A percentile compares a stretch with the other conserved stretches of the same genome.
These are phyloP conservation scores for Monarcha castaneiventris DNA, from an alignment of 2,113 vertebrate species.

Conservation along the genomic window DNA sequence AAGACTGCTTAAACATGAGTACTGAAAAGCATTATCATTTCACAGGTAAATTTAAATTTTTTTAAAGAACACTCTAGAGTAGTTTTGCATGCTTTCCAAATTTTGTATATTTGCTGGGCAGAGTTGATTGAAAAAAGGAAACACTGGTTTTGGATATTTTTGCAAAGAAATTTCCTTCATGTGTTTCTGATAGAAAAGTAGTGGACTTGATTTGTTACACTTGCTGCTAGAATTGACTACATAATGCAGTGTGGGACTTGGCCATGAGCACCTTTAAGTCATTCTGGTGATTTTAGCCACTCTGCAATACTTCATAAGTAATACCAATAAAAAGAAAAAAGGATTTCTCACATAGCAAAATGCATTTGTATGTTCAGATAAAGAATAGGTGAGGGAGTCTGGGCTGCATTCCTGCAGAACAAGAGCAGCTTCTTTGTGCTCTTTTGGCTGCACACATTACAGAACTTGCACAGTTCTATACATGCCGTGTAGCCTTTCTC, in stretches of 20 bases:
- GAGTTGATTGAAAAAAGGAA: neutral
- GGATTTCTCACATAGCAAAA: neutral
- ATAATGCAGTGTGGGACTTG: neutral
- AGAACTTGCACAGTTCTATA: neutral
- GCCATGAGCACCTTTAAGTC: neutral
- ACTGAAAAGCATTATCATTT: neutral
- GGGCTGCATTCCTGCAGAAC: neutral
- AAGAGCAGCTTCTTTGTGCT: neutral
- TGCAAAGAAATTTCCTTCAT: neutral
- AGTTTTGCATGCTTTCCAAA: neutral
- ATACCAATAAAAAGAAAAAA: neutral
- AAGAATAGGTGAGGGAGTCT: neutral
- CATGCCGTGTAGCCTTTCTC: neutral
- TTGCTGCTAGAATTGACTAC: neutral
- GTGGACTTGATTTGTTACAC: neutral
- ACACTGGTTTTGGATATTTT: neutral
- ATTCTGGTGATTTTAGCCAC: neutral
- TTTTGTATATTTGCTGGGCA: neutral
- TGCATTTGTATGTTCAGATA: neutral
- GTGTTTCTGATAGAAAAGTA: neutral
- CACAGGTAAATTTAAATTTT: neutral
- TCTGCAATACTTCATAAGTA: neutral
- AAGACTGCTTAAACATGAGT: neutral
- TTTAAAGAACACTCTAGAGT: neutral
- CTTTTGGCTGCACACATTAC: neutral